phyloP scores from a whole-genome alignment of 2,113 vertebrate species.

The Gambusia holbrooki region DNA sequence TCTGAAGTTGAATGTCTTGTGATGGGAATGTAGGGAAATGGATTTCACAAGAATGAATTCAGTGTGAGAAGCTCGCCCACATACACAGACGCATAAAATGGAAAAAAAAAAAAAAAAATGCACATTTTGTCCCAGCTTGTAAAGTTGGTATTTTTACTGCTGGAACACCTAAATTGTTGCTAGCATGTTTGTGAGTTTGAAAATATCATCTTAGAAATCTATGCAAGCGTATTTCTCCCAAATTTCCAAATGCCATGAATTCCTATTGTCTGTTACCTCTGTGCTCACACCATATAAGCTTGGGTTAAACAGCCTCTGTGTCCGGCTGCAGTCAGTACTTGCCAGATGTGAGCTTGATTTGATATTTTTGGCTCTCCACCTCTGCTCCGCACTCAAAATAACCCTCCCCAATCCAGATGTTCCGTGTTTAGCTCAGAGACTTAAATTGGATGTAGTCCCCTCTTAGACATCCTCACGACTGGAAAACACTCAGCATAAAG shows the following conservation, averaged over 20 bases:
- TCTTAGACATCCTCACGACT: conserved; percentile 45
- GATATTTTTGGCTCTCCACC: conserved; percentile 54
- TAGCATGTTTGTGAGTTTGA: neutral
- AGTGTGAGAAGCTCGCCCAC: conserved; percentile 23
- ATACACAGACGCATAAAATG: conserved; percentile 14
- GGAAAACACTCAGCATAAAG: conserved; percentile 40
- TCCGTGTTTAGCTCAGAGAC: conserved; percentile 48
- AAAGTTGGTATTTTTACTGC: conserved; percentile 34
- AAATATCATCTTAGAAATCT: neutral
- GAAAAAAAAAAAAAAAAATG: neutral
- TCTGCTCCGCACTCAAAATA: conserved; percentile 22
- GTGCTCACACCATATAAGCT: conserved; percentile 17
- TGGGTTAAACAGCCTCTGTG: conserved; percentile 38
- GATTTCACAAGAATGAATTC: conserved; percentile 31
- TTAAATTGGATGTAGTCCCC: conserved; percentile 51
- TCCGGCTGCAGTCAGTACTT: conserved; percentile 50
- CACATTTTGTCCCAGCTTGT: conserved; percentile 12
- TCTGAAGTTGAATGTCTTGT: neutral
- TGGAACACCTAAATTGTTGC: neutral
- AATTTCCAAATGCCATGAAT: neutral
- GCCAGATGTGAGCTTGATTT: conserved; percentile 58
- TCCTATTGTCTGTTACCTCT: conserved; percentile 7
- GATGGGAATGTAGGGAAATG: conserved; percentile 36
- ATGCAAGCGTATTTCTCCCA: neutral
- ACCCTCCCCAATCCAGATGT: conserved; percentile 69